Evolutionary conservation across 2,797 vertebrate genomes (phyloP), one percentile per base, ranked within the genome.

Genomic region (Sebastiscus tertius): DNA sequence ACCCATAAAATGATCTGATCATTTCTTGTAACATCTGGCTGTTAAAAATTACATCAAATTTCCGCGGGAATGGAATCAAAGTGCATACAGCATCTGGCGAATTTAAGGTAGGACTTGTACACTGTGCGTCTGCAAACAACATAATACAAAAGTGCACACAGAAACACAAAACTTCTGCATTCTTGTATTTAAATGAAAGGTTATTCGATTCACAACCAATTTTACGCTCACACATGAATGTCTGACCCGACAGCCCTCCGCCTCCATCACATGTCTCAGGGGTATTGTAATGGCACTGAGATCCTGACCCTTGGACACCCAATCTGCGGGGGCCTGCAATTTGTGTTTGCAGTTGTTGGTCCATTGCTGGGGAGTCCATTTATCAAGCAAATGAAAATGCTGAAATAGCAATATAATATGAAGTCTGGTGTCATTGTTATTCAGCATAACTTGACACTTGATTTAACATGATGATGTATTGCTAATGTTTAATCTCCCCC

Each of bases 401-500:
- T 77, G 67, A 80, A 56, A 62, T 27, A 6, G 27, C 67, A 56
- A 65, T 82, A 29, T 52, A 33, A 65, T 14, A 18, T 31, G 24
- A 13, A 20, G 20, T 34, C 11, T 1, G 4, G 60, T 54, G 59
- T 72, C 42, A 12, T n/a, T 29, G 24, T 31, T 46, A n/a, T 70
- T 34, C 11, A 75, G 63, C 69, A 60, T 31, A 39, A 9, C 8
- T 7, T 77, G 67, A 56, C 63, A 73, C 54, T 59, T 74, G 79
- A 84, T 72, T 81, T 27, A 68, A 59, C 58, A 34, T 67, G 14
- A 66, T 75, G 73, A 78, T 67, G n/a, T 6, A 60, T 80, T 72
- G 54, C 16, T 69, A 16, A 54, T 70, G 39, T 60, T 65, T 67
- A 33, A 59, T 81, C 39, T 59, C 27, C 33, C 36, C 58, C n/a